A percentile compares a stretch with the other conserved stretches of the same genome.
phyloP scores from a whole-genome alignment of 2,113 vertebrate genomes.

The Sylvilagus bachmani region DNA sequence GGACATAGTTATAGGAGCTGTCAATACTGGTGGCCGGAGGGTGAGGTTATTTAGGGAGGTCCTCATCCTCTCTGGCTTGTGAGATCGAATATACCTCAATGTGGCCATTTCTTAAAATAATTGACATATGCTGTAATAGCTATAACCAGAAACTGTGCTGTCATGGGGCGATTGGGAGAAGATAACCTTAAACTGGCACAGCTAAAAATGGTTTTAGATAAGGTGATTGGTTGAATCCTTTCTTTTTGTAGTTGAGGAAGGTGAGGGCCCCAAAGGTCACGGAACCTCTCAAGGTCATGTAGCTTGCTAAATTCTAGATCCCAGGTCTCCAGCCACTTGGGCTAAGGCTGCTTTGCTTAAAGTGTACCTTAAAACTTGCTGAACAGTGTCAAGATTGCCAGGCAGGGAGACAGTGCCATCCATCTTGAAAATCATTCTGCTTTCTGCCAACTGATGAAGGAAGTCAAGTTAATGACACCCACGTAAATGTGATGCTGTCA shows the following conservation, averaged over 20 bases:
- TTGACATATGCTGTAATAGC: neutral
- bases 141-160: neutral
- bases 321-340: neutral
- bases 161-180: neutral
- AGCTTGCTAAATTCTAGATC: neutral
- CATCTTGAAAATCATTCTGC: slow-evolving; percentile 66
- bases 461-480: slow-evolving; percentile 74
- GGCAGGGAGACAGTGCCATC: neutral
- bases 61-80: slow-evolving; percentile 20
- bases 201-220: slow-evolving; percentile 27
- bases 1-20: neutral
- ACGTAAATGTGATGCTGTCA: slow-evolving; percentile 3
- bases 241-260: slow-evolving; percentile 45
- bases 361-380: slow-evolving; percentile 35
- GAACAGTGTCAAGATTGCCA: neutral
- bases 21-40: neutral
- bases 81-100: neutral
- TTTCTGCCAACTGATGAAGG: slow-evolving; percentile 70
- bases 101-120: neutral
- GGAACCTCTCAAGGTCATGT: slow-evolving; percentile 48
- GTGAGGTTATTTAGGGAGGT: neutral
- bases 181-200: neutral
- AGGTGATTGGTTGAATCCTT: neutral
- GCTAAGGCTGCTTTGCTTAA: neutral
- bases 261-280: slow-evolving; percentile 17